These are phyloP conservation scores for Anser brachyrhynchus DNA, from an alignment of 2,113 vertebrate genomes.

Conservation along the genomic window DNA sequence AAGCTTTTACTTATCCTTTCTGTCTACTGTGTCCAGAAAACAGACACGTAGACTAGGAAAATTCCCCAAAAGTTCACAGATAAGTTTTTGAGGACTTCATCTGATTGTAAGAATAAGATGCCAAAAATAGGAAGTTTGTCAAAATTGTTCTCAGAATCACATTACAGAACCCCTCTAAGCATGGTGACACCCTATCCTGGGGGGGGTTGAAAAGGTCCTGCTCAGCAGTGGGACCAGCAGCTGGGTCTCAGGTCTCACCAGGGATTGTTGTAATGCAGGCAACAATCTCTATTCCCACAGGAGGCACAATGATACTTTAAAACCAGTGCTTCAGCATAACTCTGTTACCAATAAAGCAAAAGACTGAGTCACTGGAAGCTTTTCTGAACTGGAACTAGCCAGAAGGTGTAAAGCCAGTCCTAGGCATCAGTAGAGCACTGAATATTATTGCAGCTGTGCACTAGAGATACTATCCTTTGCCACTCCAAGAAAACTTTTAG, in stretches of 20 bases:
- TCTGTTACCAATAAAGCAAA: not conserved
- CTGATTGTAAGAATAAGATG: not conserved
- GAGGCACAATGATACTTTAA: not conserved
- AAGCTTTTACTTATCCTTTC: not conserved
- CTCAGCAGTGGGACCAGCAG: slow-evolving; percentile 6
- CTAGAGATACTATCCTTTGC: not conserved
- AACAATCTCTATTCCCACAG: not conserved
- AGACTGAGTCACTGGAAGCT: not conserved
- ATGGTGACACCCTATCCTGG: not conserved
- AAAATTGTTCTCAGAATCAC: not conserved
- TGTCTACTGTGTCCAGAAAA: not conserved
- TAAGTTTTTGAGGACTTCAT: not conserved
- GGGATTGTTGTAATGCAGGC: not conserved
- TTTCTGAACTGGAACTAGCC: not conserved
- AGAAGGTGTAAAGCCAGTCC: not conserved
- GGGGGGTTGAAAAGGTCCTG: not conserved
- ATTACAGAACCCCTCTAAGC: not conserved
- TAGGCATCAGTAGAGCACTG: not conserved
- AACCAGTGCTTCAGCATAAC: not conserved
- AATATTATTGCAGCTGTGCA: not conserved
- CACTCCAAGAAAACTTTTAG: not conserved
- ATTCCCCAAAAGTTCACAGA: not conserved
- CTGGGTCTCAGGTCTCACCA: not conserved
- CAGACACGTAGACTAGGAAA: not conserved
- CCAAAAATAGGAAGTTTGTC: not conserved